Percentiles rank a stretch among this genome's conserved stretches.
Conservation (phyloP, 2,113 vertebrate species). For the Perca flavescens region DNA sequence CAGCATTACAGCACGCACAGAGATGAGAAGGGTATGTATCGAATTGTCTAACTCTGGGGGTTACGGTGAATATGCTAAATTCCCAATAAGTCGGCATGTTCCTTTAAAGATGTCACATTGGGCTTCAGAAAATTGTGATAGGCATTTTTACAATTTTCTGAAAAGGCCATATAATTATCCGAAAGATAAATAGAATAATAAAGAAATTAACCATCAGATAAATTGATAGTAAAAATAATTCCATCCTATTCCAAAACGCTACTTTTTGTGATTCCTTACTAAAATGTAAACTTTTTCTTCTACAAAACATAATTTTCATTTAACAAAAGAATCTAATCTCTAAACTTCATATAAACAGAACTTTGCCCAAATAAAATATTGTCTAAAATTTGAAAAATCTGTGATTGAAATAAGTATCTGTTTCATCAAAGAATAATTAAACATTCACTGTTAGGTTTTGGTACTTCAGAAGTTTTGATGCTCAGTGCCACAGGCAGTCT, state of each 20-base stretch:
- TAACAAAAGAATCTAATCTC: neutral
- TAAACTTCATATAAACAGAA: neutral
- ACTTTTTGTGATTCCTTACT: too few species aligned
- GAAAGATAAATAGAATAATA: neutral
- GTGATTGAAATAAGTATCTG: neutral
- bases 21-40: too few species aligned
- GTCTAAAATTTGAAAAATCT: neutral
- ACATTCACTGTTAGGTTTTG: neutral
- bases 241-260: neutral
- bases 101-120: neutral
- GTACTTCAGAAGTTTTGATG: neutral
- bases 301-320: neutral
- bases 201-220: neutral
- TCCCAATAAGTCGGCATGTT: too few species aligned
- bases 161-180: neutral
- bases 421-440: neutral
- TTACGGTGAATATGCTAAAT: too few species aligned
- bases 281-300: neutral
- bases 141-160: too few species aligned
- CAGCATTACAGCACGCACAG: too few species aligned
- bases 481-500: neutral
- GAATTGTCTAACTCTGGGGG: too few species aligned
- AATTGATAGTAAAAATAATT: neutral
- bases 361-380: neutral
- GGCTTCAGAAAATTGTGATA: too few species aligned